phyloP scores from a whole-genome alignment of 2,797 vertebrate genomes.

The Sternarchorhynchus goeldii region DNA sequence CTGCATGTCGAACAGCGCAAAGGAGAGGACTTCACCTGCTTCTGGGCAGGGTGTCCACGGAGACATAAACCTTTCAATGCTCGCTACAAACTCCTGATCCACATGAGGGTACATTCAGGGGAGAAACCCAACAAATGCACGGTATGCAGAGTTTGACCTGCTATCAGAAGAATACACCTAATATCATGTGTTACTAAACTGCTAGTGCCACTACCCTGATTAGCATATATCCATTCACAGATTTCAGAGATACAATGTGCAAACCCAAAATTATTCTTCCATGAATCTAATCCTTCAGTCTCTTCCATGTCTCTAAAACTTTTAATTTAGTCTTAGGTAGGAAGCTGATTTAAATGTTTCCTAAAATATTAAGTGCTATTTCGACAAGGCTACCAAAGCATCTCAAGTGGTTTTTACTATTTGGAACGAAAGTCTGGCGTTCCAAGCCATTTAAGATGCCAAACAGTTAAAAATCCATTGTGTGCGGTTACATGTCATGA shows the following conservation, averaged over 20 bases:
- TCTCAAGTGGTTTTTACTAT: constrained; percentile 22
- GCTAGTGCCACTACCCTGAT: neutral
- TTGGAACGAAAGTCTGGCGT: constrained; percentile 20
- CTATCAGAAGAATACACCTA: neutral
- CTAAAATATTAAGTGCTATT: neutral
- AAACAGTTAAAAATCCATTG: constrained; percentile 44
- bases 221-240: neutral
- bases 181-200: neutral
- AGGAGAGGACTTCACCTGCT: constrained; percentile 94
- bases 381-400: constrained; percentile 23
- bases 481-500: constrained; percentile 42
- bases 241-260: neutral
- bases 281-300: neutral
- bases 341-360: neutral
- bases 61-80: constrained; percentile 94
- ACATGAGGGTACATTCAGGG: constrained; percentile 98
- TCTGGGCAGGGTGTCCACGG: constrained; percentile 91
- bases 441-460: constrained; percentile 4
- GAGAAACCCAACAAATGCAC: constrained; percentile 99
- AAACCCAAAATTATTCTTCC: neutral
- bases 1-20: constrained; percentile 93
- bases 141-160: constrained; percentile 68
- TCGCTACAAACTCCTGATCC: constrained; percentile 96
- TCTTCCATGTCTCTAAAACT: neutral
- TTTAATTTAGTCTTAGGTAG: neutral